Evolutionary conservation across 2,113 vertebrate genomes (phyloP).

Genomic region (Alectura lathami): DNA sequence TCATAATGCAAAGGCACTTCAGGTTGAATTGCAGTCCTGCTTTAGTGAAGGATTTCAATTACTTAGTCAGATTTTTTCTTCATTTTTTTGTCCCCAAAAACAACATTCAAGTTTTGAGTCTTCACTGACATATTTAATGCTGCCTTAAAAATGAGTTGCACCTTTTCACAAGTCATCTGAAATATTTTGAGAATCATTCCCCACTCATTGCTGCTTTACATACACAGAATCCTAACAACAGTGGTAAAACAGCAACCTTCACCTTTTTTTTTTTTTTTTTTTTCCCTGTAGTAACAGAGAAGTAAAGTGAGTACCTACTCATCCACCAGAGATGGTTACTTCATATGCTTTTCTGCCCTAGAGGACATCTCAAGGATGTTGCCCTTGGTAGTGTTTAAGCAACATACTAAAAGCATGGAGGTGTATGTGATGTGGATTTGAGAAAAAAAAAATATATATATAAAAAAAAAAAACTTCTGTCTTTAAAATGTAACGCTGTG

Average conservation of each 20-base stretch:
- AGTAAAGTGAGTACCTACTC: neutral
- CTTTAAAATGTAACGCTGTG: neutral
- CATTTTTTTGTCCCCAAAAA: neutral
- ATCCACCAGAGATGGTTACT: neutral
- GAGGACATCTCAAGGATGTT: neutral
- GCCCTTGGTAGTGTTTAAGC: neutral
- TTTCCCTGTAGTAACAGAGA: neutral
- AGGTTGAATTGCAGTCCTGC: neutral
- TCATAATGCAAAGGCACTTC: neutral
- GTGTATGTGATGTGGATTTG: fast-evolving
- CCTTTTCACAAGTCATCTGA: neutral
- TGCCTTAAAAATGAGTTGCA: neutral
- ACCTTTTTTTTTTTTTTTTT: neutral
- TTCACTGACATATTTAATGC: neutral
- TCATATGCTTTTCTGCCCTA: neutral
- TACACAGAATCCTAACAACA: neutral
- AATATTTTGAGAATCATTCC: neutral
- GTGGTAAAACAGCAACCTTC: neutral
- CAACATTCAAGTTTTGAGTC: neutral
- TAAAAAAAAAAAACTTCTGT: neutral
- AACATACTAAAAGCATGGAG: neutral
- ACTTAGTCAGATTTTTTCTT: neutral
- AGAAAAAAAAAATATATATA: neutral
- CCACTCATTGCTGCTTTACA: neutral
- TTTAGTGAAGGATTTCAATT: neutral